These are phyloP conservation scores for Sthenelais limicola DNA, from an alignment of 2,888 invertebrate species.

Conservation along the genomic window DNA sequence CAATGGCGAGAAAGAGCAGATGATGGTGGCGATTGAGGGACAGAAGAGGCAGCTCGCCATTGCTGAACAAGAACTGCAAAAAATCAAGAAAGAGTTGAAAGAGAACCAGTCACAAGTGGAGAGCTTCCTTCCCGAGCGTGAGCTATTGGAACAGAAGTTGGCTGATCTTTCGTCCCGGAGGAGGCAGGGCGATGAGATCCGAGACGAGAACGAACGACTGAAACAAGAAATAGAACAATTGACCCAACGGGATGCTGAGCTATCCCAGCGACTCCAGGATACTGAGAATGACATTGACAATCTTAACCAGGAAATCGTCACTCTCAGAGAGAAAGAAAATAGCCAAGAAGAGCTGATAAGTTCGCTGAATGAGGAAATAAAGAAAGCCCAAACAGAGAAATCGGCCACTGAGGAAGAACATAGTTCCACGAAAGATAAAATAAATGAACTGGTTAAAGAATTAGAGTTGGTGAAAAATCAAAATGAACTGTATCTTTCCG, in stretches of 20 bases:
- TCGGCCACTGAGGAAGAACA: neutral
- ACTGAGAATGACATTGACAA: neutral
- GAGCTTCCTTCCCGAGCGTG: conserved; percentile 48
- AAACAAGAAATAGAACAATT: neutral
- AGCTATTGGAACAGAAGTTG: conserved; percentile 48
- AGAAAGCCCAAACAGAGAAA: neutral
- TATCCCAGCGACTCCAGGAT: neutral
- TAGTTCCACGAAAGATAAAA: neutral
- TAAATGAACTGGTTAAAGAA: conserved; percentile 15
- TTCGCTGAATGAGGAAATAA: neutral
- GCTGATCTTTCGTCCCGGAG: conserved; percentile 35
- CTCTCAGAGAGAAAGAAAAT: neutral
- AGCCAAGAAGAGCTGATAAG: neutral
- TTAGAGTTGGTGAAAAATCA: neutral
- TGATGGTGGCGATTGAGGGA: conserved; percentile 25
- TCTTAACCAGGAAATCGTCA: neutral
- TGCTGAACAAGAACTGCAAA: conserved; percentile 30
- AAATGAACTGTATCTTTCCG: neutral
- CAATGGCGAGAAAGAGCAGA: conserved; percentile 2
- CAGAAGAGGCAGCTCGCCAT: conserved; percentile 45
- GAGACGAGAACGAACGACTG: conserved; percentile 35
- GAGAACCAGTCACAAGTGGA: conserved; percentile 45
- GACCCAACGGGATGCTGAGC: conserved; percentile 5
- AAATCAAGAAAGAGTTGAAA: conserved; percentile 28
- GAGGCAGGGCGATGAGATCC: conserved; percentile 33